A percentile compares a stretch with the other conserved stretches of the same genome.
These are phyloP conservation scores for Aplochiton taeniatus DNA, from an alignment of 2,797 vertebrate genomes.

Conservation along the genomic window DNA sequence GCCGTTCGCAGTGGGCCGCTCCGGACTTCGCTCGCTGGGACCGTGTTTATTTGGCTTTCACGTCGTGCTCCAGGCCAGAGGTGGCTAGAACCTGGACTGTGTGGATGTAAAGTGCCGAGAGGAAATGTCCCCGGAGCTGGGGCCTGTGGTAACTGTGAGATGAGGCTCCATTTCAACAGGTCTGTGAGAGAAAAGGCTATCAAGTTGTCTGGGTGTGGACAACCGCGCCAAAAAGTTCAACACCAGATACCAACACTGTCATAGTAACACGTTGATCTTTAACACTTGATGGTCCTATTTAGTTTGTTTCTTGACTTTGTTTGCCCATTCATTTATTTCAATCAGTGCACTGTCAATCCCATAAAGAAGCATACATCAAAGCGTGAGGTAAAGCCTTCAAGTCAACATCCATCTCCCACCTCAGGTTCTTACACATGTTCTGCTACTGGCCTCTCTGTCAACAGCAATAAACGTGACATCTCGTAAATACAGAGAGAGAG, in stretches of 20 bases:
- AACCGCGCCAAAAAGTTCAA: too few species aligned
- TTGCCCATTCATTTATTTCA: too few species aligned
- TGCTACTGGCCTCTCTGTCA: slow-evolving; percentile 17
- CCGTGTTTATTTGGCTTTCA: background rate
- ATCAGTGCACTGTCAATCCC: too few species aligned
- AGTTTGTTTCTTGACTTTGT: too few species aligned
- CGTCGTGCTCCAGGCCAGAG: background rate
- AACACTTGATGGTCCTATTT: too few species aligned
- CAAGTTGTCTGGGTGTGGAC: too few species aligned
- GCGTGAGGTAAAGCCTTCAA: background rate
- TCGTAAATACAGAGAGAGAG: background rate
- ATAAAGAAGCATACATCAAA: too few species aligned
- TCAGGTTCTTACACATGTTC: slow-evolving; percentile 21
- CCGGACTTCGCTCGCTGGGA: slow-evolving; percentile 14
- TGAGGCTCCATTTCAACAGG: background rate
- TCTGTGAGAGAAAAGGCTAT: background rate
- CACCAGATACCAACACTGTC: too few species aligned
- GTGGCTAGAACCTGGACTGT: background rate
- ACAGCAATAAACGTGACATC: slow-evolving; percentile 20
- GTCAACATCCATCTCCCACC: background rate
- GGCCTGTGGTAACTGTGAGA: slow-evolving; percentile 1
- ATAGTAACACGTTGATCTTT: too few species aligned
- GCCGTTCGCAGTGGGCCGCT: slow-evolving; percentile 5
- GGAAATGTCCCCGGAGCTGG: background rate
- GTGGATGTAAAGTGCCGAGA: background rate